These are phyloP conservation scores for Sclerodermus sp. DNA, from an alignment of 2,888 invertebrate genomes.

Conservation along the genomic window DNA sequence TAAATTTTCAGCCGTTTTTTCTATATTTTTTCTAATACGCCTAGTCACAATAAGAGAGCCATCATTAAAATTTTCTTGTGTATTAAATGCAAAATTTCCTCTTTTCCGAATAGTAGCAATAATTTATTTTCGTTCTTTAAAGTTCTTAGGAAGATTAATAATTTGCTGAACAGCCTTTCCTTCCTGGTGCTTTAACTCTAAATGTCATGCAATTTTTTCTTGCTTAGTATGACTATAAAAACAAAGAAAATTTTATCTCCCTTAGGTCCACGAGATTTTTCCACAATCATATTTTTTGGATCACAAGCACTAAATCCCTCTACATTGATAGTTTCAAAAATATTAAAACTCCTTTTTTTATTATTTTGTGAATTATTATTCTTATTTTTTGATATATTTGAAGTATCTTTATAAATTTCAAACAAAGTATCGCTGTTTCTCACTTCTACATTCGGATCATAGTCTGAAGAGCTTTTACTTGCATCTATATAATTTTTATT, in stretches of 20 bases:
- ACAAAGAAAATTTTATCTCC: slow-evolving; percentile 11
- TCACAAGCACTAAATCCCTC: slow-evolving; percentile 7
- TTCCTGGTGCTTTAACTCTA: slow-evolving; percentile 7
- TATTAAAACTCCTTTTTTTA: background rate
- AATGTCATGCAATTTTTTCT: slow-evolving; percentile 16
- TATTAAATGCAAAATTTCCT: slow-evolving; percentile 26
- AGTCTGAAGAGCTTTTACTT: background rate
- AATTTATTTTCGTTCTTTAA: slow-evolving; percentile 8
- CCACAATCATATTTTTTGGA: slow-evolving; percentile 4
- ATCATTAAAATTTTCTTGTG: slow-evolving; percentile 17
- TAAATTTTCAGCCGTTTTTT: slow-evolving; percentile 16
- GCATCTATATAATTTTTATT: too few species aligned
- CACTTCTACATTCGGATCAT: slow-evolving; percentile 5
- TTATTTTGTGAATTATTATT: background rate
- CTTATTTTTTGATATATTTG: background rate
- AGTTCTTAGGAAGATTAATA: slow-evolving; percentile 10
- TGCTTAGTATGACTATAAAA: slow-evolving; percentile 14
- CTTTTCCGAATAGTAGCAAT: slow-evolving; percentile 21
- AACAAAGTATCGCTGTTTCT: too few species aligned
- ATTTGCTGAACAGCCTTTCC: slow-evolving; percentile 13
- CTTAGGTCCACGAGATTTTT: slow-evolving; percentile 10
- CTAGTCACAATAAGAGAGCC: slow-evolving; percentile 25
- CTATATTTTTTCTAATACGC: slow-evolving; percentile 15
- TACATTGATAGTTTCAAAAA: background rate
- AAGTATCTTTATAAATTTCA: too few species aligned